These are phyloP conservation scores for Sylvia atricapilla DNA, from an alignment of 2,113 vertebrate species.

Conservation along the genomic window DNA sequence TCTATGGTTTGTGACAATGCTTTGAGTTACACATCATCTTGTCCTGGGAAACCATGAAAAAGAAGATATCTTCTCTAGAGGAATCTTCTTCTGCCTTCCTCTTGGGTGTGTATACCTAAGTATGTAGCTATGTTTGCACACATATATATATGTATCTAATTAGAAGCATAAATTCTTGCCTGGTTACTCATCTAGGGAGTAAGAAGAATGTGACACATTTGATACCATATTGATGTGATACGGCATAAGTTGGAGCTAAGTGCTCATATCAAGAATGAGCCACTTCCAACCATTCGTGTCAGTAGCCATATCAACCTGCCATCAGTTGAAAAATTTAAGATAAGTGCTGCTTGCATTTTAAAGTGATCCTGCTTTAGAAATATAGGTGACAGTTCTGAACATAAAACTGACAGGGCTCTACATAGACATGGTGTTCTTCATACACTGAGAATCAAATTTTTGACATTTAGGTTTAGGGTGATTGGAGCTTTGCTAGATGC, in stretches of 20 bases:
- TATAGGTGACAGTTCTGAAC: background rate
- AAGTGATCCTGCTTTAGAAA: background rate
- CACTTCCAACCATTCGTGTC: background rate
- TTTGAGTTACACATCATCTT: constrained; percentile 2
- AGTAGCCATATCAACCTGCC: background rate
- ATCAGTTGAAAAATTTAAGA: background rate
- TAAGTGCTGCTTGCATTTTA: background rate
- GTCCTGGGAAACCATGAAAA: background rate
- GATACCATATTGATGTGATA: background rate
- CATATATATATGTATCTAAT: no score
- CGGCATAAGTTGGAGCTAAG: background rate
- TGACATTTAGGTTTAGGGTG: background rate
- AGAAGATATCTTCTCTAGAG: background rate
- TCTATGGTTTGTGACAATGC: background rate
- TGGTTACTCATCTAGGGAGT: background rate
- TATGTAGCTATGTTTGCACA: background rate
- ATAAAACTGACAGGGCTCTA: background rate
- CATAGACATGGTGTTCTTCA: background rate
- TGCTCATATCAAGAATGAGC: background rate
- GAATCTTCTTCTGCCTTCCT: background rate
- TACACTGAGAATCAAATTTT: background rate
- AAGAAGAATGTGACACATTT: background rate
- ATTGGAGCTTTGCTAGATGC: background rate
- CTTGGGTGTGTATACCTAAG: background rate
- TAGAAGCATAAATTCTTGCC: background rate